These are phyloP conservation scores for Tenodera sinensis DNA, from an alignment of 2,888 invertebrate species.

Conservation along the genomic window DNA sequence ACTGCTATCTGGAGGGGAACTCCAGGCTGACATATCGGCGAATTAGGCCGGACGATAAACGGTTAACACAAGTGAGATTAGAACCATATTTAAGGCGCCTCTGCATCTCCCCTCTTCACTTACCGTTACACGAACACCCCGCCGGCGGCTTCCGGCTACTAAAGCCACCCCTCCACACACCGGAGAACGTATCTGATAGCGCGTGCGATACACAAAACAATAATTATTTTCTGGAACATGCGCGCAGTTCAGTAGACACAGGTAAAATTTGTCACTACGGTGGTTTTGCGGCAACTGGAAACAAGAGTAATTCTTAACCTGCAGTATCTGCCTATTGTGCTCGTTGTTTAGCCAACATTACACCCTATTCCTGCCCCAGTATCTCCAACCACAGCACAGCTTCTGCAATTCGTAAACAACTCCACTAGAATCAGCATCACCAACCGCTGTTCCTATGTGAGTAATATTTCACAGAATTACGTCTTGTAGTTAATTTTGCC, in stretches of 20 bases:
- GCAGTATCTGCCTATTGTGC: no score
- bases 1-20: background rate
- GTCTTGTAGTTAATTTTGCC: no score
- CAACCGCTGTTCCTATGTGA: no score
- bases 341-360: no score
- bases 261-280: background rate
- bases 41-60: conserved; percentile 18
- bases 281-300: background rate
- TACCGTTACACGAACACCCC: conserved; percentile 10
- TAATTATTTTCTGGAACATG: background rate
- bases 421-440: no score
- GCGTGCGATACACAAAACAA: background rate
- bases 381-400: no score
- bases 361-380: no score
- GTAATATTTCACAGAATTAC: no score
- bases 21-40: background rate
- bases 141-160: background rate
- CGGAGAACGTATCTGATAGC: background rate
- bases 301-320: no score
- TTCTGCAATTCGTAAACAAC: no score
- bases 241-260: background rate
- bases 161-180: background rate
- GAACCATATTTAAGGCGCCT: conserved; percentile 20
- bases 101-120: conserved; percentile 2
- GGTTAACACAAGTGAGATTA: conserved; percentile 15